Evolutionary conservation across 1,140 invertebrate species (phyloP), one percentile per base, ranked within the genome.

Genomic region (Nasonia giraulti): DNA sequence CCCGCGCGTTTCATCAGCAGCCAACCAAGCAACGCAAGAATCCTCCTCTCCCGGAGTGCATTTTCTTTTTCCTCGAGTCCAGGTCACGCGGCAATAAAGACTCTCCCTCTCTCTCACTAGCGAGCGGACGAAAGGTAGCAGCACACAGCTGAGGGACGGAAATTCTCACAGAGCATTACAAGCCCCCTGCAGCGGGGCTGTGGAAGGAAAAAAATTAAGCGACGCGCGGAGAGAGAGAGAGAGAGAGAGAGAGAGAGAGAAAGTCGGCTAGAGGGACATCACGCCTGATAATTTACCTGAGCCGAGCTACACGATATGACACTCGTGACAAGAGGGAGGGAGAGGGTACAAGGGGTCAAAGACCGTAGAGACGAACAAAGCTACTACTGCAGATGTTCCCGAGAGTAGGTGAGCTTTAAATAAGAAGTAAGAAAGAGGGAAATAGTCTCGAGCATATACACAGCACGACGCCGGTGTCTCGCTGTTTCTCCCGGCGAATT

Each of bases 201-300:
- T 40, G 47, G n/a, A 40, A 47, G 17, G 50, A 75, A 50, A 69
- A 71, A 73, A 44, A 50, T 79, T 14, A 68, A 83, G 44, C 40
- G 12, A 79, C 33, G 20, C 33, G 47, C 20, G 44, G 66, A 40
- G 73, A 69, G 73, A 11, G 8, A 80, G 62, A 37, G 73, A 6
- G 14, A 27, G 66, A 40, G 73, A 69, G 73, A 11, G 8, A 80
- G 62, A 37, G 73, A 6, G 14, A 80, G 44, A 68, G 27, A 27
- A 3, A 68, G 50, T 62, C 23, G 6, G 68, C 31, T n/a, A 20
- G 62, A 55, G 81, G 47, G 84, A 87, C 83, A 74, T 80, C 69
- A 62, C 76, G 74, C 66, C 86, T 87, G 86, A 88, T 89, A 87
- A 89, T 88, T 88, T 87, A 88, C 82, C 85, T 33, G 86, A 44